Conservation (phyloP, 2,888 invertebrate genomes). For the Agriopis aurantiaria region DNA sequence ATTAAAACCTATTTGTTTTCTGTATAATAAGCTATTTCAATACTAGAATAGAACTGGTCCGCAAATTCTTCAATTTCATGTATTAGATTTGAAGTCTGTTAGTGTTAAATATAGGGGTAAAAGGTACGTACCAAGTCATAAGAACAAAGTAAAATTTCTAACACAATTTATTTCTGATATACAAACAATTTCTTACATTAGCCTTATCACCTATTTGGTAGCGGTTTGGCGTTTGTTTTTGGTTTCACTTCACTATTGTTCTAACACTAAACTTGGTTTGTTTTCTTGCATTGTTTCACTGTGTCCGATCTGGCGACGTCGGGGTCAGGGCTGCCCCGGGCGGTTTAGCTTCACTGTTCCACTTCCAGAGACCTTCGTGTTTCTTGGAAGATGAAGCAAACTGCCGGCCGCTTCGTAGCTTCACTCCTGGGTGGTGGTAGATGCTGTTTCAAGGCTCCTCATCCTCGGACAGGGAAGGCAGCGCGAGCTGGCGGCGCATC, state of each 20-base stretch:
- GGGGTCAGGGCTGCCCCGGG: conserved; percentile 51
- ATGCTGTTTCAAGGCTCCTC: conserved; percentile 77
- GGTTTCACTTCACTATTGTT: conserved; percentile 65
- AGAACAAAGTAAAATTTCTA: conserved; percentile 38
- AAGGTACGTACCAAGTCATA: conserved; percentile 39
- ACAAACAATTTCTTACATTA: conserved; percentile 53
- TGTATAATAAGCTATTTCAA: background rate
- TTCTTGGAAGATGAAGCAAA: conserved; percentile 53
- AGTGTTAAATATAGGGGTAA: conserved; percentile 10
- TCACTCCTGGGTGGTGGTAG: conserved; percentile 62
- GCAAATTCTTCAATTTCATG: conserved; percentile 2
- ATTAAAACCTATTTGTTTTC: background rate
- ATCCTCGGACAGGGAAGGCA: conserved; percentile 80
- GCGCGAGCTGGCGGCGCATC: conserved; percentile 72
- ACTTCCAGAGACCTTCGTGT: conserved; percentile 50
- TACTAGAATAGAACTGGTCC: background rate
- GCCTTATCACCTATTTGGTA: conserved; percentile 59
- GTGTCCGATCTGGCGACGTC: conserved; percentile 45
- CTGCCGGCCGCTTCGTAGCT: conserved; percentile 65
- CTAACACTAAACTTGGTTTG: conserved; percentile 41
- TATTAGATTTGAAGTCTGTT: conserved; percentile 3
- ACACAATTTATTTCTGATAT: conserved; percentile 47
- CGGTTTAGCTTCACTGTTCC: conserved; percentile 53
- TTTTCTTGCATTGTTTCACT: conserved; percentile 45
- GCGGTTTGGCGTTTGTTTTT: conserved; percentile 59